phyloP scores from a whole-genome alignment of 1,140 invertebrate species.

The Cydia fagiglandana region DNA sequence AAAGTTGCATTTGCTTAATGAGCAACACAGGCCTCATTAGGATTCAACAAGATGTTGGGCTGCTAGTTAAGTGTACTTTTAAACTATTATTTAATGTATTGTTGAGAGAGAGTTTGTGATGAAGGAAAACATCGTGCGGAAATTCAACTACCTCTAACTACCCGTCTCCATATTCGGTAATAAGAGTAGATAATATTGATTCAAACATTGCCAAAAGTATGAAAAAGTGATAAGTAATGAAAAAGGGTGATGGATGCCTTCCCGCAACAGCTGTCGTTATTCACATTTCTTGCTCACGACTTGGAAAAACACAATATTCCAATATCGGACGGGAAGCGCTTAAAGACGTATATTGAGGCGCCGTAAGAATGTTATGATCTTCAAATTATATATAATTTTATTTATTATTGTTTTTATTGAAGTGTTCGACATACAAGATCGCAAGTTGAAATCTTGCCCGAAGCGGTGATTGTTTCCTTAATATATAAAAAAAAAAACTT shows the following conservation, averaged over 20 bases:
- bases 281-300: not conserved
- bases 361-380: too few relatives aligned
- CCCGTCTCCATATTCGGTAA: not conserved
- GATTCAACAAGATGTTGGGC: constrained; percentile 8
- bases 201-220: not conserved
- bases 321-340: too few relatives aligned
- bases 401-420: too few relatives aligned
- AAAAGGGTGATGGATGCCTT: not conserved
- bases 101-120: not conserved
- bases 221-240: not conserved
- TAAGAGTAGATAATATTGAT: not conserved
- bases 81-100: not conserved
- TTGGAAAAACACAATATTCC: not conserved
- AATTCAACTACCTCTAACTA: too few relatives aligned
- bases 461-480: too few relatives aligned
- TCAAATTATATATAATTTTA: too few relatives aligned
- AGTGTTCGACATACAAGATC: too few relatives aligned
- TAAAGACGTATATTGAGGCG: too few relatives aligned
- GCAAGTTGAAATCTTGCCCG: too few relatives aligned
- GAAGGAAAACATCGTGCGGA: not conserved
- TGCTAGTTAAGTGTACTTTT: not conserved
- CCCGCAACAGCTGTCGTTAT: not conserved
- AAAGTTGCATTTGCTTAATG: constrained; percentile 21
- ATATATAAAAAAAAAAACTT: too few relatives aligned
- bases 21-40: constrained; percentile 14